Percentiles rank a stretch among this genome's conserved stretches.
phyloP scores from a whole-genome alignment of 2,888 invertebrate species.

The Leptinotarsa tumamoca region DNA sequence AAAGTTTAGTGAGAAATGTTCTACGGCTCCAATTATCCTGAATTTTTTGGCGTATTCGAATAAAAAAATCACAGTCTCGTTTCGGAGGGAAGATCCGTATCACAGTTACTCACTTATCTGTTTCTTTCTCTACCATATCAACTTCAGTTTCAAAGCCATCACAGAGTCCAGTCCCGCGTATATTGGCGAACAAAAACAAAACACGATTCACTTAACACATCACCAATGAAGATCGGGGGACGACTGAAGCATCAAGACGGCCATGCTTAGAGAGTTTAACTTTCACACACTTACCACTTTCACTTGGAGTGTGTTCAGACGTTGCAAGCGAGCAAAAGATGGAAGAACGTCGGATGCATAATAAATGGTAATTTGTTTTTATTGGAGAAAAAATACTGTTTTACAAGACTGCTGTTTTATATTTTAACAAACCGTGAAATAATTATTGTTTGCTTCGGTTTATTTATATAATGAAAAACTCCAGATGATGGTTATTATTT shows the following conservation, averaged over 20 bases:
- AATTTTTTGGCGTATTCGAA: no score
- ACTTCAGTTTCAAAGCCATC: slow-evolving; percentile 1
- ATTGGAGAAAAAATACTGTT: slow-evolving; percentile 29
- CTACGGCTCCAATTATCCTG: not conserved
- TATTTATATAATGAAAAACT: slow-evolving; percentile 36
- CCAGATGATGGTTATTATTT: slow-evolving; percentile 19
- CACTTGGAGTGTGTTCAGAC: slow-evolving; percentile 56
- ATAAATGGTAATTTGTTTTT: slow-evolving; percentile 31
- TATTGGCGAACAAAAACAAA: slow-evolving; percentile 48
- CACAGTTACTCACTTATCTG: slow-evolving; percentile 28
- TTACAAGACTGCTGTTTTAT: slow-evolving; percentile 23
- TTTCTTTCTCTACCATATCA: slow-evolving; percentile 22
- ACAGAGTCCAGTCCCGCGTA: slow-evolving; percentile 21
- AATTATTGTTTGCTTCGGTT: slow-evolving; percentile 33
- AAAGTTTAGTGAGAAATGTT: not conserved
- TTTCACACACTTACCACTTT: slow-evolving; percentile 66
- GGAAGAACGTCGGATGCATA: slow-evolving; percentile 30
- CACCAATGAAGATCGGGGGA: slow-evolving; percentile 63
- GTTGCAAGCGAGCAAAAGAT: slow-evolving; percentile 32
- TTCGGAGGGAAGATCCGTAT: not conserved
- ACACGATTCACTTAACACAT: slow-evolving; percentile 60
- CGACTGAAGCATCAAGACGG: slow-evolving; percentile 61
- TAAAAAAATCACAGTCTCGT: not conserved
- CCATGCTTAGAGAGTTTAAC: slow-evolving; percentile 64
- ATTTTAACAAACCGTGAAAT: slow-evolving; percentile 31